Conservation (phyloP, 1,140 invertebrate species). For the Leptonema lineaticorne region DNA sequence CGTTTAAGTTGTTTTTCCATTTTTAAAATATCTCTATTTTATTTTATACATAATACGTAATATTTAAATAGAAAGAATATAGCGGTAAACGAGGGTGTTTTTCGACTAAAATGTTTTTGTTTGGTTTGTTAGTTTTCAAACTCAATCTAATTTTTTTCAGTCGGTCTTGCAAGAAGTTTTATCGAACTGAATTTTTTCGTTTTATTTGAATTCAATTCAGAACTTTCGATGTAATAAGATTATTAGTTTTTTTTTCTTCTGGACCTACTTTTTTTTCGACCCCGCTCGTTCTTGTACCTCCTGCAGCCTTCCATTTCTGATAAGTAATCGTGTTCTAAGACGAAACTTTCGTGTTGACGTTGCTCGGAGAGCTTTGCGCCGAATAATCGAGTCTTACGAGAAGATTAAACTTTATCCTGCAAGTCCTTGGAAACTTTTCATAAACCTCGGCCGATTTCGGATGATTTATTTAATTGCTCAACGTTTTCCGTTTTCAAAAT, state of each 20-base stretch:
- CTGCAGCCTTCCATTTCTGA: too few relatives aligned
- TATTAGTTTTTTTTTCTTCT: background rate
- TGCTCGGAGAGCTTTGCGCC: constrained; percentile 1
- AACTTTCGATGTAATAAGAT: background rate
- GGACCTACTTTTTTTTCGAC: background rate
- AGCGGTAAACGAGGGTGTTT: too few relatives aligned
- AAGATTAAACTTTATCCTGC: constrained; percentile 38
- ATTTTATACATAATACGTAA: too few relatives aligned
- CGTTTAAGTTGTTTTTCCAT: too few relatives aligned
- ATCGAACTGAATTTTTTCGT: background rate
- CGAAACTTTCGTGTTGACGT: constrained; percentile 29
- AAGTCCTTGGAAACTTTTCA: constrained; percentile 34
- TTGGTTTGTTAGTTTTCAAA: too few relatives aligned
- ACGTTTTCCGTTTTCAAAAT: too few relatives aligned
- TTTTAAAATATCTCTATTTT: too few relatives aligned
- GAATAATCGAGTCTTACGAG: constrained; percentile 32
- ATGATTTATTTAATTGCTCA: constrained; percentile 41
- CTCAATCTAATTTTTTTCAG: too few relatives aligned
- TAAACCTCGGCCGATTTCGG: constrained; percentile 39
- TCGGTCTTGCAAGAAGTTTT: too few relatives aligned
- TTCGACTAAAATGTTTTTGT: too few relatives aligned
- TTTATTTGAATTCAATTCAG: background rate
- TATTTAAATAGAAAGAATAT: too few relatives aligned
- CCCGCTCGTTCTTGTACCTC: too few relatives aligned
- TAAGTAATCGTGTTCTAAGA: background rate